These are phyloP conservation scores for Torymus tubicola DNA, from an alignment of 2,888 invertebrate species.

Conservation along the genomic window DNA sequence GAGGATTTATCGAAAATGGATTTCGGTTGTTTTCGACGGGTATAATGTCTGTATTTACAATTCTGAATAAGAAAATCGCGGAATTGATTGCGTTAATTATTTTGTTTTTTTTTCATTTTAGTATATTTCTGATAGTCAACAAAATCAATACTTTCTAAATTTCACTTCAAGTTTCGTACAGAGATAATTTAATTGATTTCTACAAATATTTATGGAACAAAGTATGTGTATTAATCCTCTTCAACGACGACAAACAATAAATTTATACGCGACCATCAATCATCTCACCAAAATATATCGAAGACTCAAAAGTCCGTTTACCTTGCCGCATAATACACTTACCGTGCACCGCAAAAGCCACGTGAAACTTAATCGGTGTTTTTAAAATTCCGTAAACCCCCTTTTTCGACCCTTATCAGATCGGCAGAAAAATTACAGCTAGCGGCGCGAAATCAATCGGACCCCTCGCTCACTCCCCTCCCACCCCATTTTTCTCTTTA, in stretches of 20 bases:
- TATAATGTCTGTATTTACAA: not conserved
- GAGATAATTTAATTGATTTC: too few species aligned
- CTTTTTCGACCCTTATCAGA: conserved; percentile 31
- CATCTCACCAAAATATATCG: not conserved
- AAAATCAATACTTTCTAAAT: too few species aligned
- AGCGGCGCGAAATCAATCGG: conserved; percentile 48
- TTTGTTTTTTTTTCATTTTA: too few species aligned
- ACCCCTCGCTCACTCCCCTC: not conserved
- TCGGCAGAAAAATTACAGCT: conserved; percentile 40
- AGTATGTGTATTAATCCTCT: too few species aligned
- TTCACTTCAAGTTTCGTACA: too few species aligned
- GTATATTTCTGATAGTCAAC: too few species aligned
- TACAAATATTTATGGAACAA: too few species aligned
- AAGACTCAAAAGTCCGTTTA: not conserved
- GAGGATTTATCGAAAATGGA: conserved; percentile 3
- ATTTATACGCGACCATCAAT: too few species aligned
- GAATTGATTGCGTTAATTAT: too few species aligned
- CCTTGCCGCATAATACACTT: conserved; percentile 3
- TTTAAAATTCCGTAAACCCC: conserved; percentile 44
- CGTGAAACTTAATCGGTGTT: conserved; percentile 41
- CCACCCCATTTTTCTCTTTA: too few species aligned
- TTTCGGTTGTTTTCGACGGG: not conserved
- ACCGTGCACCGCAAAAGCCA: not conserved
- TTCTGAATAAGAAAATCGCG: too few species aligned
- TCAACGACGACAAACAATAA: too few species aligned